Evolutionary conservation across 2,113 vertebrate species (phyloP).

Genomic region (Sialia sialis): DNA sequence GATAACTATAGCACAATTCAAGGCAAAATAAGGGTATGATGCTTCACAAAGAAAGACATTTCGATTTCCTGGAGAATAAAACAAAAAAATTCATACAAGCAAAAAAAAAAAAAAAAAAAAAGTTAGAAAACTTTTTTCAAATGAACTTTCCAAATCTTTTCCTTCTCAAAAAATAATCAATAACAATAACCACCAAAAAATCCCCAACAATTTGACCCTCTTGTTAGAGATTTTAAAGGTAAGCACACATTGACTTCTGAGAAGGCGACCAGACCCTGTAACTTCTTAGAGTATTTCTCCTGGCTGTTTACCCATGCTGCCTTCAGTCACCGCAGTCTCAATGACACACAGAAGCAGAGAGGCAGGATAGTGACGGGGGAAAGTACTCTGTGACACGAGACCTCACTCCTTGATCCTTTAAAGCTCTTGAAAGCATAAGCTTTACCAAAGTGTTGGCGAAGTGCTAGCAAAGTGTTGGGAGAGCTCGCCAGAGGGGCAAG

Average conservation of each 20-base stretch:
- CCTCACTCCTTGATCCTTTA: background rate
- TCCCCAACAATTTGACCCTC: rapidly evolving
- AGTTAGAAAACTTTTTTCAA: background rate
- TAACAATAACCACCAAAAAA: background rate
- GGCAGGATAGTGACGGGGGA: background rate
- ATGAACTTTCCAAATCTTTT: background rate
- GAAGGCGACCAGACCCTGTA: background rate
- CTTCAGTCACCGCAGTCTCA: background rate
- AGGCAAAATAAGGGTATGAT: background rate
- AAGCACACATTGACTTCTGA: background rate
- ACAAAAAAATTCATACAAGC: background rate
- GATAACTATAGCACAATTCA: background rate
- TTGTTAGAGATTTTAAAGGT: background rate
- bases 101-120: background rate
- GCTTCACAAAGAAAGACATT: background rate
- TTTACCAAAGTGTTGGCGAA: background rate
- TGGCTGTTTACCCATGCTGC: background rate
- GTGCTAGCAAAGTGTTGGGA: background rate
- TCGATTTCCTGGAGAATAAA: background rate
- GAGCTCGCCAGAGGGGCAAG: background rate
- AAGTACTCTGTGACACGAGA: background rate
- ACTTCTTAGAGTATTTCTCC: background rate
- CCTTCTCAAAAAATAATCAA: background rate
- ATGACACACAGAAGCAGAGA: background rate
- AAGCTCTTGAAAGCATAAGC: slow-evolving; percentile 8